Percentiles rank a stretch among this genome's conserved stretches.
Evolutionary conservation across 2,888 invertebrate species (phyloP).

Genomic region (Zygothrica quintamaculata): DNA sequence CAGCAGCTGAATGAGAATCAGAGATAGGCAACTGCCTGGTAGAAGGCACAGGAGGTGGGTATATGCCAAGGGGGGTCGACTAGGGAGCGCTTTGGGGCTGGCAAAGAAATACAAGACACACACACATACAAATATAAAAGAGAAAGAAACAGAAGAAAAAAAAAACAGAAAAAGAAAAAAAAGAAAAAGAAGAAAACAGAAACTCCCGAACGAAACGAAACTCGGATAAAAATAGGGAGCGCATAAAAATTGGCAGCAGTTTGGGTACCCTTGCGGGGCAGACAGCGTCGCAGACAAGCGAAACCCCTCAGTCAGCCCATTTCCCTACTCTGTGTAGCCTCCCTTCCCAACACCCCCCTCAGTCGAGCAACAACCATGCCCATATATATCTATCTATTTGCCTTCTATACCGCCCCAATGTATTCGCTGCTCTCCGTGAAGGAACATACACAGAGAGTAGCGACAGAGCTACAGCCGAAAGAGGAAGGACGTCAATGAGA

Average conservation of each 20-base stretch:
- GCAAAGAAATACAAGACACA: constrained; percentile 25
- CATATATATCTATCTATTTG: constrained; percentile 7
- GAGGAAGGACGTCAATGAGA: not conserved
- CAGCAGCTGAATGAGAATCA: constrained; percentile 63
- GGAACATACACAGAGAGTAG: too few relatives aligned
- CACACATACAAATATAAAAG: not conserved
- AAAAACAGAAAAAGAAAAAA: constrained; percentile 22
- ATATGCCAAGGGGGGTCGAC: constrained; percentile 8
- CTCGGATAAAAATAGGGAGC: constrained; percentile 74
- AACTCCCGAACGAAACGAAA: constrained; percentile 52
- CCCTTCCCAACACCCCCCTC: too few relatives aligned
- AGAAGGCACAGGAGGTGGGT: not conserved
- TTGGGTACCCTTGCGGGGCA: constrained; percentile 58
- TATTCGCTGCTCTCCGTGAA: not conserved
- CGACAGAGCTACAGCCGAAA: constrained; percentile 6
- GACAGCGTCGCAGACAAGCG: constrained; percentile 77
- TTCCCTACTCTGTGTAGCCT: too few relatives aligned
- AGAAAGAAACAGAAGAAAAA: constrained; percentile 5
- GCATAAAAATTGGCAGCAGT: constrained; percentile 79
- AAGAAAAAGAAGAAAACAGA: constrained; percentile 15
- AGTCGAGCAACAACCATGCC: too few relatives aligned
- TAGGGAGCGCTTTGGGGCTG: constrained; percentile 38
- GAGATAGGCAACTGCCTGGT: constrained; percentile 11
- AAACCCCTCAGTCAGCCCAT: constrained; percentile 35
- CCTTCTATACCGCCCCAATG: not conserved